phyloP scores from a whole-genome alignment of 1,140 invertebrate genomes.

The Trichonephila clavata region DNA sequence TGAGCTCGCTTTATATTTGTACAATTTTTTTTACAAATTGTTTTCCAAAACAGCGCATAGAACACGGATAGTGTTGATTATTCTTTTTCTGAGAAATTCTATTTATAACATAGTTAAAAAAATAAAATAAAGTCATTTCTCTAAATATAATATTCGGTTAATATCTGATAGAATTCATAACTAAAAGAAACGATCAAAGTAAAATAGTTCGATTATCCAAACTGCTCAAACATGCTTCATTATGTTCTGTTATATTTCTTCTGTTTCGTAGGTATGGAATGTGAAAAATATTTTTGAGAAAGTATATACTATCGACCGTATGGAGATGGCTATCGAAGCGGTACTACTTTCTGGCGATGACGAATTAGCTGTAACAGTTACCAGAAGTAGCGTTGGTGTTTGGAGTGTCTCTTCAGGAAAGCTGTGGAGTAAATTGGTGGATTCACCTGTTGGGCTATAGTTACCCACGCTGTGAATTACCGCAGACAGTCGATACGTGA shows the following conservation, averaged over 20 bases:
- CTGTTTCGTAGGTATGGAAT: conserved; percentile 94
- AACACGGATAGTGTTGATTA: no score
- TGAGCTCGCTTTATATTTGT: no score
- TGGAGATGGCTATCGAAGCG: conserved; percentile 96
- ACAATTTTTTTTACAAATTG: no score
- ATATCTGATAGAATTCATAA: neutral
- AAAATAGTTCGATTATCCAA: no score
- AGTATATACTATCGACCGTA: conserved; percentile 96
- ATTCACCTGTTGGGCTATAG: conserved; percentile 95
- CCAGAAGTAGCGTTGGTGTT: conserved; percentile 95
- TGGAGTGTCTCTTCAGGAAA: conserved; percentile 95
- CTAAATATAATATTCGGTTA: no score
- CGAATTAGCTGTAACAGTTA: conserved; percentile 91
- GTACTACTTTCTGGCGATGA: conserved; percentile 89
- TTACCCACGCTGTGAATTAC: conserved; percentile 95
- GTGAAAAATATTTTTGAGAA: conserved; percentile 99
- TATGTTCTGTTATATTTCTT: neutral
- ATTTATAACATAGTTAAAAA: no score
- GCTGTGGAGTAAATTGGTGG: conserved; percentile 91
- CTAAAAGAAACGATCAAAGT: neutral
- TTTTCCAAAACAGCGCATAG: no score
- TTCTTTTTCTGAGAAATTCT: no score
- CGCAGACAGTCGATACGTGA: conserved; percentile 89
- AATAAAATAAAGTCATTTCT: no score
- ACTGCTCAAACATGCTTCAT: neutral